Evolutionary conservation across 2,888 invertebrate species (phyloP).

Genomic region (Cinara cedri): DNA sequence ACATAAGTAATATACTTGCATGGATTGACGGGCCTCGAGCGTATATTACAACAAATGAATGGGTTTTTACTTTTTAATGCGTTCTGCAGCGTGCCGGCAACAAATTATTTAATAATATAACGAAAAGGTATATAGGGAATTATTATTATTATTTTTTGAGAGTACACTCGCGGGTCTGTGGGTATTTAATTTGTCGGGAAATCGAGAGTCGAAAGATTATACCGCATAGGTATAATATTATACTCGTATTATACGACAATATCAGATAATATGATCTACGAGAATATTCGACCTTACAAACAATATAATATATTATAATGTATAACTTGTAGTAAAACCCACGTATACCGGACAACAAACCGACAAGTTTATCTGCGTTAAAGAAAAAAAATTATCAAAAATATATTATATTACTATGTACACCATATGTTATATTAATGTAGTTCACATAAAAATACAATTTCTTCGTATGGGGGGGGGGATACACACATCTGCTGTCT

Average conservation of each 20-base stretch:
- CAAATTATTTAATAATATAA: background rate
- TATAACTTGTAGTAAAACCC: conserved; percentile 19
- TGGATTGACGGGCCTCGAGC: background rate
- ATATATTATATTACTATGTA: background rate
- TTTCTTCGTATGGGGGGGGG: background rate
- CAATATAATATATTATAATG: conserved; percentile 21
- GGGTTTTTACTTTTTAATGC: background rate
- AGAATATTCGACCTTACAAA: conserved; percentile 37
- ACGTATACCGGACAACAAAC: conserved; percentile 23
- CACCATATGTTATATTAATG: background rate
- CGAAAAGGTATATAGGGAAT: background rate
- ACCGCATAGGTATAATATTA: too few species aligned
- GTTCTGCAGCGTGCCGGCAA: background rate
- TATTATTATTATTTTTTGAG: background rate
- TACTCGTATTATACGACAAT: background rate
- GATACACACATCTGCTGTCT: conserved; percentile 2
- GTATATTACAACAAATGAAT: background rate
- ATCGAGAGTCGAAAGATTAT: background rate
- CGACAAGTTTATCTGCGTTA: conserved; percentile 34
- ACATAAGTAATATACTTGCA: background rate
- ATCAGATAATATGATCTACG: conserved; percentile 30
- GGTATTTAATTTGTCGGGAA: conserved; percentile 7
- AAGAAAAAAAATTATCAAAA: conserved; percentile 8
- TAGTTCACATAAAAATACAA: background rate
- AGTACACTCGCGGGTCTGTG: background rate